Evolutionary conservation across 2,888 invertebrate species (phyloP).

Genomic region (Dexiosoma caninum): DNA sequence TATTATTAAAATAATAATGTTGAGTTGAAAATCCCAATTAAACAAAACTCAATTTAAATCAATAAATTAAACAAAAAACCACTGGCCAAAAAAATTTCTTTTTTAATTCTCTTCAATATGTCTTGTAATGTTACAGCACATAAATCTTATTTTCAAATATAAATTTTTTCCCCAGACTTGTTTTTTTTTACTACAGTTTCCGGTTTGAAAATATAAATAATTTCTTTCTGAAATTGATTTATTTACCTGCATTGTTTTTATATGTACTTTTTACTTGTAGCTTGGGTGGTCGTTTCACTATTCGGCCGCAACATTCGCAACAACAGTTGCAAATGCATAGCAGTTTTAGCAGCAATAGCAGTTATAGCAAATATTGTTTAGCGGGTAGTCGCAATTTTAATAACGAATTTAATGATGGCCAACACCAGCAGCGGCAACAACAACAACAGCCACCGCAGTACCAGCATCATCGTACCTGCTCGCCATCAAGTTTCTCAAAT

Average conservation of each 20-base stretch:
- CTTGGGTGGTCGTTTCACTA: slow-evolving; percentile 76
- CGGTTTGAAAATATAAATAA: background rate
- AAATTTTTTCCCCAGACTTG: background rate
- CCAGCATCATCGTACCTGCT: slow-evolving; percentile 55
- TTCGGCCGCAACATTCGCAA: slow-evolving; percentile 76
- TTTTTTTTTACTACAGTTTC: background rate
- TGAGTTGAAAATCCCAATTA: too few species aligned
- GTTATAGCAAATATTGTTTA: slow-evolving; percentile 69
- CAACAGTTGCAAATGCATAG: slow-evolving; percentile 74
- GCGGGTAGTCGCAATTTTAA: slow-evolving; percentile 69
- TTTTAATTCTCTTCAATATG: background rate
- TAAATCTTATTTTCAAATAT: slow-evolving; percentile 1
- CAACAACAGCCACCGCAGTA: slow-evolving; percentile 48
- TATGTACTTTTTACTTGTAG: slow-evolving; percentile 62
- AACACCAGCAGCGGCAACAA: slow-evolving; percentile 53
- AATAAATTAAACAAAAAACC: background rate
- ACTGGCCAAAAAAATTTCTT: background rate
- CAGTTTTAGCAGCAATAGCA: slow-evolving; percentile 65
- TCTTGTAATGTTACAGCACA: background rate
- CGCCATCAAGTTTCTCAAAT: slow-evolving; percentile 63
- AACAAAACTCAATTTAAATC: too few species aligned
- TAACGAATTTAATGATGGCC: slow-evolving; percentile 63
- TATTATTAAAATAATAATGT: too few species aligned
- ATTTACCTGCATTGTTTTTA: slow-evolving; percentile 30
- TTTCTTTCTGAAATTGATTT: slow-evolving; percentile 30